Percentiles rank a stretch among this genome's conserved stretches.
phyloP scores from a whole-genome alignment of 2,113 vertebrate genomes.

The Macrotus californicus region DNA sequence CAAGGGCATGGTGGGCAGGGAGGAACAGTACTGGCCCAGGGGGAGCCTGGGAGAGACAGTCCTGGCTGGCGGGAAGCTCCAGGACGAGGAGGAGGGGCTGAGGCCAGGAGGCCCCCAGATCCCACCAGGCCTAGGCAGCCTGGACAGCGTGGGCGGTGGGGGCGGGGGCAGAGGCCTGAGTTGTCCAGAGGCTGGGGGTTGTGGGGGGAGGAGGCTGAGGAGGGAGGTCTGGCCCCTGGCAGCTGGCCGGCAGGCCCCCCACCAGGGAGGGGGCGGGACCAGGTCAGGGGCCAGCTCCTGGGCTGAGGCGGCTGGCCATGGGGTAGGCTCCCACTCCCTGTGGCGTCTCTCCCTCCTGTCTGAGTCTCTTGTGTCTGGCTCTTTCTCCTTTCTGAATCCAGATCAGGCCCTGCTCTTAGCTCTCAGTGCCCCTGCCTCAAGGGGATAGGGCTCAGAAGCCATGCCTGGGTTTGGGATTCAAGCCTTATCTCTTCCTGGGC shows the following conservation, averaged over 20 bases:
- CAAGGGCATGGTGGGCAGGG: not conserved
- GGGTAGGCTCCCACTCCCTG: not conserved
- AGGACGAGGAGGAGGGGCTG: slow-evolving; percentile 45
- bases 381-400: not conserved
- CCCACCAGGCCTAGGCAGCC: slow-evolving; percentile 67
- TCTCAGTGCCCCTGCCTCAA: not conserved
- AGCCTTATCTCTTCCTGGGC: not conserved
- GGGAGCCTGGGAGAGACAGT: slow-evolving; percentile 51
- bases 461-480: not conserved
- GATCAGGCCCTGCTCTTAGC: slow-evolving; percentile 2
- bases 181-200: not conserved
- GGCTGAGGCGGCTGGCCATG: not conserved
- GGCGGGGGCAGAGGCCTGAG: slow-evolving; percentile 58
- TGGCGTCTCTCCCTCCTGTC: not conserved
- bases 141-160: slow-evolving; percentile 66
- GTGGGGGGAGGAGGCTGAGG: not conserved
- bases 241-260: slow-evolving; percentile 53
- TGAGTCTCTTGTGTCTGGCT: slow-evolving; percentile 8
- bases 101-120: slow-evolving; percentile 67
- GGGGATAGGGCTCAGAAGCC: not conserved
- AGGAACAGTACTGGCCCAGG: not conserved
- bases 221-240: slow-evolving; percentile 63
- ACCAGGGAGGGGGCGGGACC: not conserved
- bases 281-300: slow-evolving; percentile 65
- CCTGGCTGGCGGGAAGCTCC: slow-evolving; percentile 46